phyloP scores from a whole-genome alignment of 2,888 invertebrate genomes.

The Eutolmus rufibarbis region DNA sequence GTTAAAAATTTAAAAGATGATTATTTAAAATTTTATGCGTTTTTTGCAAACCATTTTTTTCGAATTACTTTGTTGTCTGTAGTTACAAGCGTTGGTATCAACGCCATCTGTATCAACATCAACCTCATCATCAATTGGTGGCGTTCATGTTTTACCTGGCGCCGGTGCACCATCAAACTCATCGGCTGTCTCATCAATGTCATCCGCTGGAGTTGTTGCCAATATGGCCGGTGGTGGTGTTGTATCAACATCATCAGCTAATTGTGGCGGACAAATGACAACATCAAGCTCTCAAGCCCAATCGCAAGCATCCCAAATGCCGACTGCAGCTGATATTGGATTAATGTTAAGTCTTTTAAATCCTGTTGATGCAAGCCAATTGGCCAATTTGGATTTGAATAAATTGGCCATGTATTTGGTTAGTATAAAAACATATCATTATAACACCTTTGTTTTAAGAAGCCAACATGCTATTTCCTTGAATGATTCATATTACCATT shows the following conservation, averaged over 20 bases:
- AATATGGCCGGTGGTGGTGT: constrained; percentile 35
- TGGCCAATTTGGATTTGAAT: constrained; percentile 77
- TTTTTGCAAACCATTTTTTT: constrained; percentile 36
- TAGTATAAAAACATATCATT: constrained; percentile 61
- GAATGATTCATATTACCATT: constrained; percentile 10
- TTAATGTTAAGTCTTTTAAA: constrained; percentile 62
- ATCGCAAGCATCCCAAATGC: constrained; percentile 55
- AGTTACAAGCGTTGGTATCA: constrained; percentile 63
- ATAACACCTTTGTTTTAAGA: constrained; percentile 24
- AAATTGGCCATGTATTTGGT: constrained; percentile 79
- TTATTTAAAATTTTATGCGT: constrained; percentile 42
- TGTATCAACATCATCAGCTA: constrained; percentile 48
- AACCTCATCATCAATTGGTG: constrained; percentile 53
- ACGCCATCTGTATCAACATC: constrained; percentile 59
- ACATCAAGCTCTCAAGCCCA: constrained; percentile 53
- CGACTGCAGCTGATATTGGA: constrained; percentile 63
- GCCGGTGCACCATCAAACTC: constrained; percentile 53
- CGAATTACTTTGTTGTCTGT: constrained; percentile 50
- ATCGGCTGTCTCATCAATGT: constrained; percentile 51
- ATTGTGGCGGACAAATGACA: constrained; percentile 50
- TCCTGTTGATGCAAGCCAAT: constrained; percentile 66
- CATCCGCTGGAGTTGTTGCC: constrained; percentile 50
- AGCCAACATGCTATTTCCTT: constrained; percentile 4
- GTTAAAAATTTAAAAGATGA: constrained; percentile 45
- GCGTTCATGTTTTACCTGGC: constrained; percentile 56